Percentiles rank a stretch among this genome's conserved stretches.
Evolutionary conservation across 2,888 invertebrate genomes (phyloP).

Genomic region (Dolichomitus sp.): DNA sequence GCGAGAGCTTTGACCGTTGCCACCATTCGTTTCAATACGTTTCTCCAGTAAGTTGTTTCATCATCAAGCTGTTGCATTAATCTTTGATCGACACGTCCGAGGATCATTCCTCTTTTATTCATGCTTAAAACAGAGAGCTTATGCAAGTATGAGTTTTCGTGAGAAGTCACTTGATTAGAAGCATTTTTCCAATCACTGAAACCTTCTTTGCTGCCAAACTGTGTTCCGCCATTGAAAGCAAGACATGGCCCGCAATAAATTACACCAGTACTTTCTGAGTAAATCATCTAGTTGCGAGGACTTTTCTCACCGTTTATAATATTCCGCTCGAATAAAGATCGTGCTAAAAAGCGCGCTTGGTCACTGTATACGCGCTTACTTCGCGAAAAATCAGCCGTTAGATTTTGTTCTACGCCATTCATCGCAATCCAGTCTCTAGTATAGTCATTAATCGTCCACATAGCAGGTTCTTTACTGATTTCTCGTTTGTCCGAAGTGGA

Average conservation of each 20-base stretch:
- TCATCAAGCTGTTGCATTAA: slow-evolving; percentile 49
- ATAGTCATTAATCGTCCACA: too few relatives aligned
- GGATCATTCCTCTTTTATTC: slow-evolving; percentile 33
- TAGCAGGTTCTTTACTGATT: too few relatives aligned
- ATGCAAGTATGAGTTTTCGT: slow-evolving; percentile 60
- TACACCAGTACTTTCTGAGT: slow-evolving; percentile 60
- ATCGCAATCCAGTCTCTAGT: too few relatives aligned
- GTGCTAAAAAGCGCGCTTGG: too few relatives aligned
- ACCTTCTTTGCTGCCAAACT: slow-evolving; percentile 56
- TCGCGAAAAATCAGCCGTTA: slow-evolving; percentile 59
- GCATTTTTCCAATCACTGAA: slow-evolving; percentile 67
- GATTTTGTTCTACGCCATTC: too few relatives aligned
- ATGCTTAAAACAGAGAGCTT: slow-evolving; percentile 49
- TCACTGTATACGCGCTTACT: slow-evolving; percentile 36
- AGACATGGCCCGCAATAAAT: slow-evolving; percentile 61
- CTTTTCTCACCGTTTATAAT: too few relatives aligned
- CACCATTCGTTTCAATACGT: slow-evolving; percentile 73
- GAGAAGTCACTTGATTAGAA: slow-evolving; percentile 36
- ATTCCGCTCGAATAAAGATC: too few relatives aligned
- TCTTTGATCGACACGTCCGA: too few relatives aligned
- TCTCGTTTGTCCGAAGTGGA: too few relatives aligned
- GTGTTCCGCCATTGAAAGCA: slow-evolving; percentile 56
- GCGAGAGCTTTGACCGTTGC: slow-evolving; percentile 70
- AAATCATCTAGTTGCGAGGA: background rate
- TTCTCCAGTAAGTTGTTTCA: slow-evolving; percentile 71